Base-by-base conservation (phyloP, 2,113 vertebrate genomes). In the Labeo catla region DNA sequence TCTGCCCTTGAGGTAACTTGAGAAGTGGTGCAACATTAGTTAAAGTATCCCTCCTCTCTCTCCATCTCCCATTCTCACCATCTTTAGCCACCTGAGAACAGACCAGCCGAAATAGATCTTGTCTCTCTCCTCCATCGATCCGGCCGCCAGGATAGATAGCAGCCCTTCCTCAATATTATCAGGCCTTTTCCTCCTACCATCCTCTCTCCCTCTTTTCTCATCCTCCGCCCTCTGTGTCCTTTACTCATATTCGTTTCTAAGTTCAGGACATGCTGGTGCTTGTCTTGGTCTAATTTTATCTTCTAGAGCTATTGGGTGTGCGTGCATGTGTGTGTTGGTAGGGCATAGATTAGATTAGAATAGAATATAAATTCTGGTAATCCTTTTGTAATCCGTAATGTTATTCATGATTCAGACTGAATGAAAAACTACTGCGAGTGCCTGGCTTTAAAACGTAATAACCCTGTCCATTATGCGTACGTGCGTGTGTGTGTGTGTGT, bases 1-100 rank as follows among this genome's bases (percentile, higher is more conserved):
- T 87, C 74, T 88, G 87, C 85, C 89, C 78, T 86, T 88, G 70
- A 83, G 76, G 87, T 82, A 87, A 88, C 73, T 49, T 49, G 84
- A 81, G 83, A 85, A 76, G 83, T 76, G 76, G 83, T 87, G 86
- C 76, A 85, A 77, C 74, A 74, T 87, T 87, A 85, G 70, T 88
- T 88, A 66, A 80, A 84, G 80, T 59, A 73, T 39, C 79, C 81
- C 45, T 45, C 19, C 65, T 4, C 45, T 72, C 72, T 76, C 59
- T 76, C 50, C 21, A 54, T 72, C 66, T 74, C n/a, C 72, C 21
- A 54, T 81, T 88, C 76, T 80, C 76, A 76, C 84, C 49, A 47
- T 83, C 52, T 54, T 39, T 59, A 65, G 85, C 83, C 73, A 90
- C 81, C 82, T 82, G 54, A 81, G 76, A 78, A 74, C 61, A 54